Evolutionary conservation across 2,888 invertebrate species (phyloP), one percentile per base, ranked within the genome.

Genomic region (Subacronicta megacephala): DNA sequence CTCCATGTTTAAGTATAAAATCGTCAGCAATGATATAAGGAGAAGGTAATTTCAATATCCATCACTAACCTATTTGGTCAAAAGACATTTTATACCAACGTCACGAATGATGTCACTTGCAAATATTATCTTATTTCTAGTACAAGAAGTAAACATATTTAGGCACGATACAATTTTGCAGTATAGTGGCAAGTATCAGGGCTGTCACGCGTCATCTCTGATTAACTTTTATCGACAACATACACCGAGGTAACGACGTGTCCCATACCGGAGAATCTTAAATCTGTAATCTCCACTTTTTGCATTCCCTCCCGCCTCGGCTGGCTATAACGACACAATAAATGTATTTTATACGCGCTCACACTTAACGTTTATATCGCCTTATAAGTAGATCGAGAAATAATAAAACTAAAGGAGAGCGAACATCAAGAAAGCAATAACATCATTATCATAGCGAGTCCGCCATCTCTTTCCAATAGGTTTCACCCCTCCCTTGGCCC

Each of bases 351-450:
- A 93, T 89, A 88, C 89, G 84, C 87, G 88, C 90, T 92, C 90
- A 90, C 90, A 92, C 92, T 92, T 90, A 92, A 91, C 88, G 86
- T 90, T 92, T 88, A 92, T 92, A 92, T 90, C 90, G 90, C 93
- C 91, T 92, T 93, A 93, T 93, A 93, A 93, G 93, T 92, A 93
- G 92, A 93, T 91, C 90, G 90, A 89, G 90, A 89, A 90, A 93
- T 92, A 93, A 93, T 92, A 94, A 93, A 93, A 93, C 91, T 92
- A 92, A 90, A 92, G 90, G 85, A 89, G 90, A 84, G 80, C 86
- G 89, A 89, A 93, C 90, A 92, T 93, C 93, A 92, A 91, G 93
- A 93, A 92, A 93, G 93, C 93, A 92, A 93, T 93, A 93, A 94
- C 94, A 91, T 94, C 93, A 94, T 94, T 94, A 94, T 94, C 94